Evolutionary conservation across 2,888 invertebrate genomes (phyloP), one percentile per base, ranked within the genome.

Genomic region (Chloroclysta siterata): DNA sequence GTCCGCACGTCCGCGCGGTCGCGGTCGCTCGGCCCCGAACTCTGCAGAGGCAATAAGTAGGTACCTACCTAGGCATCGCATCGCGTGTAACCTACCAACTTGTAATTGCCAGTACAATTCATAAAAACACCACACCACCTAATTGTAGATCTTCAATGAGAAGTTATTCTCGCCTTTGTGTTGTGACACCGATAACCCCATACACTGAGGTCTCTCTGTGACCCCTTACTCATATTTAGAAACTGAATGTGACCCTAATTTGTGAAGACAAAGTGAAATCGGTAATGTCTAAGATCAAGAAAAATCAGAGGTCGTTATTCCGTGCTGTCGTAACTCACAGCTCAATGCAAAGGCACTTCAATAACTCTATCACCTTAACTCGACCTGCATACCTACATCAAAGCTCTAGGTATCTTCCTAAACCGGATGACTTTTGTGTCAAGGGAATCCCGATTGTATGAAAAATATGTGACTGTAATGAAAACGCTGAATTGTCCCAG

Each of bases 81-180:
- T 81, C 71, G 83, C 81, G 76, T 84, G 82, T 14, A 41, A 33
- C 10, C 22, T 70, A 59, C 70, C 22, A 3, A 22, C 22, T 22
- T 22, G 22, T 80, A 79, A 81, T 80, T 71, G 72, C 71, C 39
- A 52, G 70, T 60, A 67, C 72, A 44, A 71, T 63, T 75, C 73
- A 78, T 79, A 54, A 52, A 47, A 52, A 62, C 73, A 76, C 72
- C 78, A 78, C 76, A 77, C 75, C 75, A 72, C 70, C 54, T 76
- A 75, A 79, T 75, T 42, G 57, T 62, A 62, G 60, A 68, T 68
- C 63, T 68, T 68, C 60, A 15, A 58, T 60, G 46, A 56, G 62
- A 59, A 39, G 14, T 50, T 55, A 54, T 46, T 52, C 10, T 48
- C 48, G 44, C 22, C 51, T 36, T 55, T 57, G 60, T 52, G 46